Evolutionary conservation across 92 coral and sea anemone genomes (phyloP), one percentile per base, ranked within the genome.

Genomic region (Muricea muricata): DNA sequence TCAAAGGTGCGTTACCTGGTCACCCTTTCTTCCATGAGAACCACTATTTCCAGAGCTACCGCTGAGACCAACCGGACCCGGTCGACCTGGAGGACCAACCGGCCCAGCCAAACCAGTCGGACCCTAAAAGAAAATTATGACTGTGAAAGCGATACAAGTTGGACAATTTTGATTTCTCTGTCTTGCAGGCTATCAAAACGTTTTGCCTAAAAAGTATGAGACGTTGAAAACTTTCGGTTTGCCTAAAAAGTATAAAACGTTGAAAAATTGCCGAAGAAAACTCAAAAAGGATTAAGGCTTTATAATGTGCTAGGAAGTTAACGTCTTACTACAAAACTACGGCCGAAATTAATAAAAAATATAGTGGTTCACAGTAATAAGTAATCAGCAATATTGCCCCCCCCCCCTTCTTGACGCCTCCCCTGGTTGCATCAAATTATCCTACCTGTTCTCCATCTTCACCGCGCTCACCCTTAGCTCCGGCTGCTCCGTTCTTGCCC

Each of bases 381-480:
- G n/a, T n/a, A n/a, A n/a, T n/a, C n/a, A n/a, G n/a, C n/a, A n/a
- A n/a, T n/a, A n/a, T n/a, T n/a, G n/a, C n/a, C n/a, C n/a, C n/a
- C n/a, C n/a, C n/a, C n/a, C n/a, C n/a, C n/a, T n/a, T n/a, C n/a
- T 4, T 37, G 9, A 37, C 42, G 42, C 42, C 9, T 4, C 42
- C 42, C 9, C 9, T 37, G 42, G 42, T 9, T n/a, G n/a, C 42
- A 57, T 21, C 11, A 32, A 20, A 57, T 20, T 20, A 5, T 31
- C 26, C 8, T 73, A 73, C 79, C 79, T 40, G 55, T 8, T 39
- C 57, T 41, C 79, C 79, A 23, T 73, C 79, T 28, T 41, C 60
- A 23, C 79, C 79, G 2, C 52, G 21, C 21, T 73, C 79, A 2
- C 79, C 79, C 30, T 73, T 73, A 24, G 79, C 79, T 42, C 79